Evolutionary conservation across 2,113 vertebrate genomes (phyloP).

Genomic region (Archocentrus centrarchus): DNA sequence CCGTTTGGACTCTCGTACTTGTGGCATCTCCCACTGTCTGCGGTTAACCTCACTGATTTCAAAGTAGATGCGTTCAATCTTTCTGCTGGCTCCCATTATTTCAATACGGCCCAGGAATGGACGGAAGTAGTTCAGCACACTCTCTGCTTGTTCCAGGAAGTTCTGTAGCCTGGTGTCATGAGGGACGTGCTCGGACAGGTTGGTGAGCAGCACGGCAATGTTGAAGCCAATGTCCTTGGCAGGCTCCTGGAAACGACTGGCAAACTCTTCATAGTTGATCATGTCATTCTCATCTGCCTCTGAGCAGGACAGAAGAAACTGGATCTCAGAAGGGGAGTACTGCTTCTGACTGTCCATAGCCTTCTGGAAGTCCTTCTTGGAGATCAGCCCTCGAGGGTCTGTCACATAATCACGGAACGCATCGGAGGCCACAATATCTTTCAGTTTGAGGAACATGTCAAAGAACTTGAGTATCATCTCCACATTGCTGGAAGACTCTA

Average conservation of each 20-base stretch:
- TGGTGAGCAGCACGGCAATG: conserved; percentile 93
- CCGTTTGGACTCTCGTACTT: conserved; percentile 92
- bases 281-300: conserved; percentile 98
- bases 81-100: conserved; percentile 93
- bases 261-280: conserved; percentile 94
- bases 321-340: conserved; percentile 90
- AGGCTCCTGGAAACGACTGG: conserved; percentile 92
- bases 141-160: conserved; percentile 90
- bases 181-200: conserved; percentile 93
- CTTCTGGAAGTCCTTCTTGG: conserved; percentile 98
- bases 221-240: conserved; percentile 98
- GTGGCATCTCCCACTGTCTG: conserved; percentile 97
- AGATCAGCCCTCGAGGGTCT: conserved; percentile 93
- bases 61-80: conserved; percentile 96
- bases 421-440: conserved; percentile 94
- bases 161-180: conserved; percentile 90
- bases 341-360: conserved; percentile 99
- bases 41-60: conserved; percentile 97
- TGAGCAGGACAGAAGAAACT: conserved; percentile 95
- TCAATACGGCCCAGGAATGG: conserved; percentile 94
- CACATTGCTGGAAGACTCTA: conserved; percentile 97
- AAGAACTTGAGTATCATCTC: conserved; percentile 99
- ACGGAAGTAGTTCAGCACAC: conserved; percentile 93
- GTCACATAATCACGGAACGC: conserved; percentile 93
- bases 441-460: conserved; percentile 98